phyloP scores from a whole-genome alignment of 2,797 vertebrate genomes.

The Platalea minor region DNA sequence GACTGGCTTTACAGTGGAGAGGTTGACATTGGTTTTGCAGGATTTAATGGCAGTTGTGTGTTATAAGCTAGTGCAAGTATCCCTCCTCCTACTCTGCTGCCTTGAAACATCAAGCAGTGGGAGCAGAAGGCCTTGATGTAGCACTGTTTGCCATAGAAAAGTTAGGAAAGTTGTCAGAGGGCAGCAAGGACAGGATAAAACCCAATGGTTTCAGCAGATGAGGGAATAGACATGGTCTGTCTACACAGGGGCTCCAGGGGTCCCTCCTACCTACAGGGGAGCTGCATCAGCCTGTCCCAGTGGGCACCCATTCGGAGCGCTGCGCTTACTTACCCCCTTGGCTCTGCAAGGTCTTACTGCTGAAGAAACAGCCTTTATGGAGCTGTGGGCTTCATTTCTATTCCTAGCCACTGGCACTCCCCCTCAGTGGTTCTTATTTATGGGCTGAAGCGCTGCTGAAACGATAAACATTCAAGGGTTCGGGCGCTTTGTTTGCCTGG shows the following conservation, averaged over 20 bases:
- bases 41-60: neutral
- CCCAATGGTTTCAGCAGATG: neutral
- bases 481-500: neutral
- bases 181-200: neutral
- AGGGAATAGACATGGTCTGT: neutral
- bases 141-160: neutral
- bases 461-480: neutral
- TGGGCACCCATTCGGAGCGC: neutral
- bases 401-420: neutral
- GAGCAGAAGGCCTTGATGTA: neutral
- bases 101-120: neutral
- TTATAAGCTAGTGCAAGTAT: neutral
- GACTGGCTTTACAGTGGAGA: neutral
- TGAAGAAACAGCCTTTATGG: neutral
- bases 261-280: neutral
- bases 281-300: neutral
- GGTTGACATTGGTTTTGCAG: neutral
- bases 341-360: neutral
- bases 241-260: neutral
- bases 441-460: neutral
- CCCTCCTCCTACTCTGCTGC: neutral
- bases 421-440: conserved; percentile 22
- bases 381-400: neutral
- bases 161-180: neutral
- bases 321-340: neutral